Base-by-base conservation (phyloP, 2,113 vertebrate genomes). In the Patagioenas fasciata region DNA sequence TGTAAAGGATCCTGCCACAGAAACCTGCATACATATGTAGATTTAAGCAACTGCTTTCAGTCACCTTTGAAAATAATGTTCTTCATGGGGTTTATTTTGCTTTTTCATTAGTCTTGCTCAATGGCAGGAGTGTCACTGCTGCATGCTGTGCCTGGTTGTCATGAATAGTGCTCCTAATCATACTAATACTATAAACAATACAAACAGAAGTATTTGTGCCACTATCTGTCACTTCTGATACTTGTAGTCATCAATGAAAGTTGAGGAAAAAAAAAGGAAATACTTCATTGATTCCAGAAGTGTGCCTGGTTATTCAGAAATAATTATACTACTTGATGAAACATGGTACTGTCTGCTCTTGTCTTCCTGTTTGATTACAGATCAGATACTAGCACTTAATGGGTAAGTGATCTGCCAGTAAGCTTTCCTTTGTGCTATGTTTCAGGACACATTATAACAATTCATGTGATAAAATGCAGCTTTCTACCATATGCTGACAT, bases 401-500 rank as follows among this genome's bases (percentile, higher is more conserved):
- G 75, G 82, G 29, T 72, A 95, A 77, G 25, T 56, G 78, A 95
- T 77, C 44, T 91, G 64, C 34, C 74, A 93, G 53, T 80, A 67
- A 91, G 34, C 15, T 89, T 93, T 72, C 38, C n/a, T 93, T 94
- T 58, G 69, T 64, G 29, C 18, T 82, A 3, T 78, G 42, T 80
- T 96, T 96, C 72, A 73, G 50, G 53, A 61, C 72, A 72, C 10
- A 66, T 79, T 92, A 67, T 58, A 93, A 91, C 75, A 85, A 80
- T 70, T 80, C 36, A 17, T 67, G n/a, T 65, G 67, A 78, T 77
- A 32, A 91, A 96, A 87, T 88, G 25, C 25, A 72, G 75, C 61
- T 93, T 94, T 86, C 88, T 85, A 54, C 80, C 91, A 88, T 95
- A 93, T 95, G 95, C 78, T 97, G 89, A 89, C 80, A 94, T 97